Base-by-base conservation (phyloP, 1,140 invertebrate species). In the Papilio xuthus region DNA sequence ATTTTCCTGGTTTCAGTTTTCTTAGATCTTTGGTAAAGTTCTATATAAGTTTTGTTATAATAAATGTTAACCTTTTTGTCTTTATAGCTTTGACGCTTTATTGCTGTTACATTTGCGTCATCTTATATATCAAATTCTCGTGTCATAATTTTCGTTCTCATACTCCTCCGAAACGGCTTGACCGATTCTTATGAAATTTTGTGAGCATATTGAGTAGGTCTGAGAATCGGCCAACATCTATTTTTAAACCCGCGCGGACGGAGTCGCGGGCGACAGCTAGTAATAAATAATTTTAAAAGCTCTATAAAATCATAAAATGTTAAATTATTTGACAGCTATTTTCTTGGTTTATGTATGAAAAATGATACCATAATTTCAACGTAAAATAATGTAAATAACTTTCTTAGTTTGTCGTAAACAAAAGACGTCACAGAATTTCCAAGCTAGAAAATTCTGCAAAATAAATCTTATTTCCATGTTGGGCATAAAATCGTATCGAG, bases 391-490 rank as follows among this genome's bases (percentile, higher is more conserved):
- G 42, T 44, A 44, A 50, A 15, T 50, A 18, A 44, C 42, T 10
- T 44, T 44, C 42, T 44, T 50, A 1, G 47, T 15, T 50, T 67
- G 32, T 69, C 63, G 18, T n/a, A 8, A 6, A 26, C 0, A 67
- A 67, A 67, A 18, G 8, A 69, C 32, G 69, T 71, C 41, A 37
- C 20, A 71, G 0, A 0, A 37, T 70, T 63, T 3, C 69, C 70
- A 72, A 42, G 37, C 6, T 23, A 37, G 20, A 73, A 44, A 50
- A 50, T 20, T 73, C 44, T 50, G 13, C 20, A 28, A 23, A 76
- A 23, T 63, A 76, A 76, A 76, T 76, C 56, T 76, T 32, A 28
- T 28, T 76, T 76, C 74, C 41, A 56, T 60, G 32, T 60, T 20
- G 41, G n/a, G 32, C 13, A 60, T 76, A 60, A 76, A 56, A 41